phyloP scores from a whole-genome alignment of 2,113 vertebrate genomes.

The Nipponia nippon region DNA sequence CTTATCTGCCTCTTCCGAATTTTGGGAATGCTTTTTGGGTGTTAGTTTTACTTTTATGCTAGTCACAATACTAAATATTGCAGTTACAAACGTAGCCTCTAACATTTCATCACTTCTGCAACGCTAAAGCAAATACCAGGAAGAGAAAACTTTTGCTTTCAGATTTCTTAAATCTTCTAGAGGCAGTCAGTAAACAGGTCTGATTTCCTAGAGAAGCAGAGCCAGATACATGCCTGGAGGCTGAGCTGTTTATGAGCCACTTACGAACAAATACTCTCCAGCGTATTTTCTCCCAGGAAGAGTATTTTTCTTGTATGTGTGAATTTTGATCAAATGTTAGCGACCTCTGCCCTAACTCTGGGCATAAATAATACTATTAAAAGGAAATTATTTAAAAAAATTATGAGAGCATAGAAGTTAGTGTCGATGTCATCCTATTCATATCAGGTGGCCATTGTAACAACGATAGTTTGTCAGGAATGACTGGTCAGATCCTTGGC shows the following conservation, averaged over 20 bases:
- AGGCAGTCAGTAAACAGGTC: neutral
- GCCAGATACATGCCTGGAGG: neutral
- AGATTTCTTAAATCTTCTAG: neutral
- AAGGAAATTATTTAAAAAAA: neutral
- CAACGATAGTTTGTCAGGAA: neutral
- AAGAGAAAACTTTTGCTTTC: neutral
- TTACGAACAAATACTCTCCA: neutral
- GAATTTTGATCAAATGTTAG: neutral
- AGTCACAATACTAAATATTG: neutral
- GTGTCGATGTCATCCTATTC: neutral
- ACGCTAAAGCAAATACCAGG: neutral
- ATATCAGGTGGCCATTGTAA: neutral
- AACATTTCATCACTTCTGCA: neutral
- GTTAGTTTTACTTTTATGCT: neutral
- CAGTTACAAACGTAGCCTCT: neutral
- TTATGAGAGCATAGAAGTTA: neutral
- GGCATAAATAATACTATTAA: neutral
- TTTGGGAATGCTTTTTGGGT: neutral
- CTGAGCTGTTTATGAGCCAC: neutral
- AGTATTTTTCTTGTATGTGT: neutral
- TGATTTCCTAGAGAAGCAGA: neutral
- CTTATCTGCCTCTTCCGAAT: neutral
- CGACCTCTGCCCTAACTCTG: neutral
- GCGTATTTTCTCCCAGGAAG: neutral
- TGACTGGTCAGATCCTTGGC: neutral